Evolutionary conservation across 1,140 invertebrate species (phyloP), one percentile per base, ranked within the genome.

Genomic region (Camponotus vicinus): DNA sequence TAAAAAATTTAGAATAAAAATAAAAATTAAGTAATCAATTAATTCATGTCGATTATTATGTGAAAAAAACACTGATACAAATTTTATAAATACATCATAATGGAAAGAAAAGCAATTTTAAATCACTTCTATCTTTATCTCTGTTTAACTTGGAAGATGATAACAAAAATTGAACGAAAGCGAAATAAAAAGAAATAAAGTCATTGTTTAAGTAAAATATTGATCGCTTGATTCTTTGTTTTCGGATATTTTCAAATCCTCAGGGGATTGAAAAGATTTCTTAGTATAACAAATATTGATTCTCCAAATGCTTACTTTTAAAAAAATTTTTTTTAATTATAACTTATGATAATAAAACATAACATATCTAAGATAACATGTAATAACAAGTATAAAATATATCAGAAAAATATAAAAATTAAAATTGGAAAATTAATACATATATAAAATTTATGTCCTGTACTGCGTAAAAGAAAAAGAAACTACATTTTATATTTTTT

Each of bases 171-270:
- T 13, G 34, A n/a, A 76, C 59, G 4, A 42, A 21, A 76, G 55
- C 55, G 18, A 21, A 76, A 42, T 57, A 61, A 45, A 76, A 21
- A 55, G 21, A 42, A 61, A 76, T 61, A 18, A 34, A 18, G 11
- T 55, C 18, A 57, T 21, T 73, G 18, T 63, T 63, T 77, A 78
- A 66, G 37, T 18, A 78, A 64, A 78, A 78, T 32, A 66, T 34
- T 64, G 27, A 34, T 78, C 27, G 42, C 40, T 45, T 45, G 11
- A 78, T 66, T 11, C 18, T 78, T 34, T 78, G 59, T 78, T 78
- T 34, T 78, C 7, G 40, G 3, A 78, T 64, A 78, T 64, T 64
- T 64, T 64, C 59, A 34, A 3, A 66, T 66, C 32, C 11, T 42
- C 13, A 45, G 42, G 76, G 61, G 6, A 49, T 78, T 11, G 4